These are phyloP conservation scores for Typhlichthys subterraneus DNA, from an alignment of 2,797 vertebrate genomes.

Conservation along the genomic window DNA sequence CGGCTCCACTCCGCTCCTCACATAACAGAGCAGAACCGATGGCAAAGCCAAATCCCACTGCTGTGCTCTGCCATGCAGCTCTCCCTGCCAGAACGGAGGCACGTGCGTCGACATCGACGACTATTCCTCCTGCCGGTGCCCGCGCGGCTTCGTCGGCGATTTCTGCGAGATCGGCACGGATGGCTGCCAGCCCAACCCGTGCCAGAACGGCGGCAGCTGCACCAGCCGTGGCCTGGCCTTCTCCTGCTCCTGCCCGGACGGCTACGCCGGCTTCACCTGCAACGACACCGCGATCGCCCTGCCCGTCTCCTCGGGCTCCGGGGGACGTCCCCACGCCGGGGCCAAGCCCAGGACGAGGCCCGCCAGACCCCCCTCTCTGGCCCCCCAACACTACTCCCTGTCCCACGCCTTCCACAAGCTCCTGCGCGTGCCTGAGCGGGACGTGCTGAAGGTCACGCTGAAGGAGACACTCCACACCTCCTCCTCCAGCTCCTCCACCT, in stretches of 20 bases:
- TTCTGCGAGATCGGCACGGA: conserved; percentile 85
- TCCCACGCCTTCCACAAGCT: conserved; percentile 83
- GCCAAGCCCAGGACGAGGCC: conserved; percentile 45
- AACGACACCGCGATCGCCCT: conserved; percentile 63
- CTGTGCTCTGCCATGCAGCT: conserved; percentile 67
- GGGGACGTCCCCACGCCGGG: background rate
- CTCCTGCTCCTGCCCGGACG: conserved; percentile 80
- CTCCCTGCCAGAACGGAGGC: conserved; percentile 91
- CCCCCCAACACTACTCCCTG: conserved; percentile 75
- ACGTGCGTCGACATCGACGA: conserved; percentile 80
- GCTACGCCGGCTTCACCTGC: conserved; percentile 84
- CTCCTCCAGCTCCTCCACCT: too few relatives aligned
- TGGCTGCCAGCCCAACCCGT: conserved; percentile 86
- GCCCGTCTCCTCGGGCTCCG: conserved; percentile 59
- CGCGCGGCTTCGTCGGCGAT: conserved; percentile 84
- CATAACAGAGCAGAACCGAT: background rate
- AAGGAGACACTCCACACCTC: conserved; percentile 84
- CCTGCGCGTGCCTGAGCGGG: conserved; percentile 77
- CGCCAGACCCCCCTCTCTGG: conserved; percentile 37
- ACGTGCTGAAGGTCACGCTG: conserved; percentile 88
- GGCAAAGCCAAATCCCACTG: conserved; percentile 2
- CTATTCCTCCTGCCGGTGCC: conserved; percentile 83
- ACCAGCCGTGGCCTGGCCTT: conserved; percentile 78
- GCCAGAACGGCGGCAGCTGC: conserved; percentile 87
- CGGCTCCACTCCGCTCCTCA: too few relatives aligned